These are phyloP conservation scores for Peromyscus polionotus DNA, from an alignment of 2,113 vertebrate genomes.

Conservation along the genomic window DNA sequence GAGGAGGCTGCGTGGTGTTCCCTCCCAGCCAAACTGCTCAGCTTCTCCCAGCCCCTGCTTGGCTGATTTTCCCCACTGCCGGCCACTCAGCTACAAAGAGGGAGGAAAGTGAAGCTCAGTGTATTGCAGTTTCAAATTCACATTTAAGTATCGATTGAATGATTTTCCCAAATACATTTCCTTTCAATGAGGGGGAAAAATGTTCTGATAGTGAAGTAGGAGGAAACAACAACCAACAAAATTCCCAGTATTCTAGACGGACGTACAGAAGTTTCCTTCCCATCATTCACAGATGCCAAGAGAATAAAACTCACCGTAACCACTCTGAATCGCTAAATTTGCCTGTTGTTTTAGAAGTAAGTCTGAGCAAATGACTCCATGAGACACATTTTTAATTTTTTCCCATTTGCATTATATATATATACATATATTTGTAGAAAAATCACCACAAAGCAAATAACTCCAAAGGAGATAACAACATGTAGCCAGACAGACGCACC, in stretches of 20 bases:
- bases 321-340: slow-evolving; percentile 1
- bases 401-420: background rate
- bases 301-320: slow-evolving; percentile 15
- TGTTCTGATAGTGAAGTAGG: background rate
- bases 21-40: background rate
- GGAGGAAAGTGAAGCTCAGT: background rate
- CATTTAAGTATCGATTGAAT: background rate
- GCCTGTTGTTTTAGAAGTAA: background rate
- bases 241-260: background rate
- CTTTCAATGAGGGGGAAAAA: background rate
- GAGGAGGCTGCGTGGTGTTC: background rate
- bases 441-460: slow-evolving; percentile 33
- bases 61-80: background rate
- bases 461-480: slow-evolving; percentile 23
- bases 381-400: background rate
- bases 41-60: background rate
- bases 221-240: background rate
- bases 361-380: background rate
- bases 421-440: background rate
- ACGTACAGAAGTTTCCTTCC: background rate
- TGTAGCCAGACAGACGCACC: background rate
- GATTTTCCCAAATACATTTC: background rate
- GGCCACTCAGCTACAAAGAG: background rate
- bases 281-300: slow-evolving; percentile 22
- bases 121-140: background rate